A percentile compares a stretch with the other conserved stretches of the same genome.
phyloP scores from a whole-genome alignment of 2,888 invertebrate genomes.

The Ophraella communa region DNA sequence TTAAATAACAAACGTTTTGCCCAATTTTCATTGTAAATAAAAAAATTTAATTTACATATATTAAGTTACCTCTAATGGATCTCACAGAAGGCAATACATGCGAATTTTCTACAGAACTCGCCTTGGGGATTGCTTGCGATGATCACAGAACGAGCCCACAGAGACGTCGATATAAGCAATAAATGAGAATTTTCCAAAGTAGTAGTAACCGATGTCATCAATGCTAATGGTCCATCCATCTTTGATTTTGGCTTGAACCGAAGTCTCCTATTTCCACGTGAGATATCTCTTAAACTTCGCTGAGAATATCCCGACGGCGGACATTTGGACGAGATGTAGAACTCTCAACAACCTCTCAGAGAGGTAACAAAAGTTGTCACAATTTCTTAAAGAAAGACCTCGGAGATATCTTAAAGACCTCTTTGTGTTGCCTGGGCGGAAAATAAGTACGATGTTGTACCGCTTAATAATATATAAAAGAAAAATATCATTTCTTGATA shows the following conservation, averaged over 20 bases:
- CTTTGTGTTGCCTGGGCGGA: too few relatives aligned
- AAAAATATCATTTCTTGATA: too few relatives aligned
- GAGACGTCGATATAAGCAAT: neutral
- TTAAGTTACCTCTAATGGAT: too few relatives aligned
- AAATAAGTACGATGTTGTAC: too few relatives aligned
- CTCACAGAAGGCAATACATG: too few relatives aligned
- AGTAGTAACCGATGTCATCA: neutral
- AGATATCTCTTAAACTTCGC: slow-evolving; percentile 1
- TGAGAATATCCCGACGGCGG: slow-evolving; percentile 1
- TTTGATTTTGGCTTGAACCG: neutral
- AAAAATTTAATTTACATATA: too few relatives aligned
- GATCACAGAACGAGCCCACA: neutral
- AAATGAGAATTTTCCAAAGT: slow-evolving; percentile 8
- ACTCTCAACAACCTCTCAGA: slow-evolving; percentile 3
- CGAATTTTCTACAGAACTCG: too few relatives aligned
- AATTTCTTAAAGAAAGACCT: neutral
- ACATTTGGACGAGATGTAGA: slow-evolving; percentile 7
- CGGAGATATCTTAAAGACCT: slow-evolving; percentile 2
- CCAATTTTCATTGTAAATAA: too few relatives aligned
- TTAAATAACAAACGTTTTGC: too few relatives aligned
- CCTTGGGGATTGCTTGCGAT: neutral
- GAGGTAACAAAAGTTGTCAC: neutral
- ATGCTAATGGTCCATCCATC: too few relatives aligned
- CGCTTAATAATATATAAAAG: too few relatives aligned
- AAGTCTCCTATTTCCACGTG: neutral